A percentile compares a stretch with the other conserved stretches of the same genome.
Conservation (phyloP, 2,113 vertebrate genomes). For the Corvus cornix region DNA sequence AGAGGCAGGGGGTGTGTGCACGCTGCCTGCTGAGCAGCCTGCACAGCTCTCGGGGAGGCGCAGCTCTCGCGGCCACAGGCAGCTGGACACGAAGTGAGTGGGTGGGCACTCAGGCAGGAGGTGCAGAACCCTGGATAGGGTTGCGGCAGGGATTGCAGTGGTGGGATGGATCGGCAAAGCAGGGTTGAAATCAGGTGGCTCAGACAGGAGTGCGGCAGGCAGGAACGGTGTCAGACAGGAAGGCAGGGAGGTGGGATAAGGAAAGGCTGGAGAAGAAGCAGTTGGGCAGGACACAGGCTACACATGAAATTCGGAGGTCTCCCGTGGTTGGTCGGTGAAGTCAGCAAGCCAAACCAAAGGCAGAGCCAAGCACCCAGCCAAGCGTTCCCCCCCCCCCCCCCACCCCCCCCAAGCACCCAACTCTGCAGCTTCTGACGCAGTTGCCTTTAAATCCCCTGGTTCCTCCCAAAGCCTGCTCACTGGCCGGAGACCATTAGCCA, state of each 20-base stretch:
- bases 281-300: background rate
- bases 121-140: background rate
- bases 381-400: accelerated
- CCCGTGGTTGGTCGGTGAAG: no score
- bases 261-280: background rate
- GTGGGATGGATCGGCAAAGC: background rate
- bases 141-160: accelerated
- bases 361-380: accelerated
- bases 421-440: no score
- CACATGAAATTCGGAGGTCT: background rate
- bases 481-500: accelerated
- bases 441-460: background rate
- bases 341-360: background rate
- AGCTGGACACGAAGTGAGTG: no score
- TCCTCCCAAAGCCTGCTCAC: background rate
- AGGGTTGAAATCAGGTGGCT: background rate
- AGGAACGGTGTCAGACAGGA: accelerated
- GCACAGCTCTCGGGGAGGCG: no score
- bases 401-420: no score
- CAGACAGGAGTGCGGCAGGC: background rate
- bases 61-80: no score
- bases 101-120: no score
- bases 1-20: no score
- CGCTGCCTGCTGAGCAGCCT: no score
- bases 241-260: no score